Conservation (phyloP, 2,113 vertebrate species). For the Pimephales promelas region DNA sequence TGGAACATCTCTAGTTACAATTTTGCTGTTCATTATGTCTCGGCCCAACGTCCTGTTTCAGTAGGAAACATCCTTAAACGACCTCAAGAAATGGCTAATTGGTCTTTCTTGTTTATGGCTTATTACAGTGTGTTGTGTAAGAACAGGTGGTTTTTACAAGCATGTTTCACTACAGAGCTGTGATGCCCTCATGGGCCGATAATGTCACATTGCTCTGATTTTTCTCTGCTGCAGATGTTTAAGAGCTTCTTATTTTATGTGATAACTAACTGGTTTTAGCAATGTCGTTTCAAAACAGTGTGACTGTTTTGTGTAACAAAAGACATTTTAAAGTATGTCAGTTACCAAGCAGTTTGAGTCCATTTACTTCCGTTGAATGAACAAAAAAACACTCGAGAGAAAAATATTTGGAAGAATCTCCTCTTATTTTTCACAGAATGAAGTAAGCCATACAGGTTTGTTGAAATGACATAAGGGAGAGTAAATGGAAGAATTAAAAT, state of each 20-base stretch:
- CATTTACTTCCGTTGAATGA: no score
- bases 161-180: neutral
- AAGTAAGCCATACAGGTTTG: neutral
- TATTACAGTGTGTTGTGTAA: neutral
- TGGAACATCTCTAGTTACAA: no score
- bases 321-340: no score
- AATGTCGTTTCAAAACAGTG: no score
- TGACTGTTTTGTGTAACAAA: no score
- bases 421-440: neutral
- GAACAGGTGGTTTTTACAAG: neutral
- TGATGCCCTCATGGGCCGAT: neutral
- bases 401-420: no score
- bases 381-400: no score
- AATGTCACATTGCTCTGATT: neutral
- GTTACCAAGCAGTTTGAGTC: no score
- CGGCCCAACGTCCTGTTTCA: neutral
- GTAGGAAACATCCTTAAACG: no score
- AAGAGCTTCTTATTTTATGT: neutral
- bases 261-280: neutral
- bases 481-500: neutral
- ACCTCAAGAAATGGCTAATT: no score
- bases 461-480: neutral
- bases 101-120: neutral
- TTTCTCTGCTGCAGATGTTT: neutral
- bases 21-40: neutral